A percentile compares a stretch with the other conserved stretches of the same genome.
These are phyloP conservation scores for Labeo rohita DNA, from an alignment of 2,113 vertebrate genomes.

Conservation along the genomic window DNA sequence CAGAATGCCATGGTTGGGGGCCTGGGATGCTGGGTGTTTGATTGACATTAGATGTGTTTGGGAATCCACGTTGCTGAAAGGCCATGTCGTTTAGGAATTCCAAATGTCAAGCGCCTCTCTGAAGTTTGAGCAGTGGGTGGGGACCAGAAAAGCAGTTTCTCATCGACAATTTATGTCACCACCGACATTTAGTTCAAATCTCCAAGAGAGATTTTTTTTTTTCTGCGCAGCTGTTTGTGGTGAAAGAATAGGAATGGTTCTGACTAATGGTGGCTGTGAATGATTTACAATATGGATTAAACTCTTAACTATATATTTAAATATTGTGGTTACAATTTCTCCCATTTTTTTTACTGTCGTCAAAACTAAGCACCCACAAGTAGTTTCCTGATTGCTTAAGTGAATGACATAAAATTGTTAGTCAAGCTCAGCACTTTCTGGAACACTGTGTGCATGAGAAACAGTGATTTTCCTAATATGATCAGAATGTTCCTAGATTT, in stretches of 20 bases:
- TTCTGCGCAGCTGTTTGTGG: background rate
- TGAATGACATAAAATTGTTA: background rate
- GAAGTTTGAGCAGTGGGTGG: slow-evolving; percentile 35
- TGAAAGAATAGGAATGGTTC: slow-evolving; percentile 14
- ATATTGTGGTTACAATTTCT: background rate
- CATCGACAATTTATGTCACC: slow-evolving; percentile 37
- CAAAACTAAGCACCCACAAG: background rate
- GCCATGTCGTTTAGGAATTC: slow-evolving; percentile 51
- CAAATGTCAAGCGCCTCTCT: slow-evolving; percentile 54
- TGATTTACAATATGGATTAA: slow-evolving; percentile 3
- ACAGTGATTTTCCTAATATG: background rate
- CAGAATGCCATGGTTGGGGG: slow-evolving; percentile 5
- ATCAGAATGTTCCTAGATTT: slow-evolving; percentile 25
- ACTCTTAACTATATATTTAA: background rate
- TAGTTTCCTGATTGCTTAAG: slow-evolving; percentile 14
- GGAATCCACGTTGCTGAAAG: slow-evolving; percentile 50
- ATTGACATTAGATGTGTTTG: slow-evolving; percentile 55
- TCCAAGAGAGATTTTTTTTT: background rate
- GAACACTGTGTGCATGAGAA: background rate
- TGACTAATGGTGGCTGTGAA: background rate
- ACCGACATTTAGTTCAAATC: slow-evolving; percentile 29
- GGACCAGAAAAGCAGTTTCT: slow-evolving; percentile 18
- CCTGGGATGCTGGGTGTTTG: slow-evolving; percentile 34
- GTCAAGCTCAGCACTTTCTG: background rate
- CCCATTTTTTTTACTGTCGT: background rate